phyloP scores from a whole-genome alignment of 2,797 vertebrate species.

The Oryzias sinensis region DNA sequence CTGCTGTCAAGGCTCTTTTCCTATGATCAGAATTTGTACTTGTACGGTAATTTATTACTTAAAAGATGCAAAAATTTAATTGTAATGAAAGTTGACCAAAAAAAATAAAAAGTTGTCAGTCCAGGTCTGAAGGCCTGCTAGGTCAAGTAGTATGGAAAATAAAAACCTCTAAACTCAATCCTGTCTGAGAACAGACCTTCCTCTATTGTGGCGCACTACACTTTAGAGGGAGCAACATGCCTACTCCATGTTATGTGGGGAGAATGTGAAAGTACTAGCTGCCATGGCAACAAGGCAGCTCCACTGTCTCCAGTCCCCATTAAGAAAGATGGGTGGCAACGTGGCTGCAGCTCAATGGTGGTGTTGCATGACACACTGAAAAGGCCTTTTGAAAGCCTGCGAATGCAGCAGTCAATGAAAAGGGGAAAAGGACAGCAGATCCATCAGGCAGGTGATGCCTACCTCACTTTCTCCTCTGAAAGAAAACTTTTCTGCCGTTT shows the following conservation, averaged over 20 bases:
- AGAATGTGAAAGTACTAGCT: slow-evolving; percentile 79
- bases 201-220: slow-evolving; percentile 52
- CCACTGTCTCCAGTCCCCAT: slow-evolving; percentile 74
- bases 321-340: slow-evolving; percentile 75
- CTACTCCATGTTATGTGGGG: slow-evolving; percentile 71
- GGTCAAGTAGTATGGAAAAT: slow-evolving; percentile 52
- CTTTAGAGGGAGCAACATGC: slow-evolving; percentile 60
- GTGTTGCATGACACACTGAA: slow-evolving; percentile 72
- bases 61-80: slow-evolving; percentile 2
- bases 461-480: slow-evolving; percentile 37
- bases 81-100: slow-evolving; percentile 24
- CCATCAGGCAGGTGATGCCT: slow-evolving; percentile 44
- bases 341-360: slow-evolving; percentile 66
- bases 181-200: slow-evolving; percentile 56
- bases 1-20: too few species aligned
- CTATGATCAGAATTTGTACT: too few species aligned
- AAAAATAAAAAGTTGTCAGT: slow-evolving; percentile 11
- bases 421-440: slow-evolving; percentile 51
- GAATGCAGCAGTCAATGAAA: slow-evolving; percentile 66
- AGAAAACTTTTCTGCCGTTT: not conserved
- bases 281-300: slow-evolving; percentile 82
- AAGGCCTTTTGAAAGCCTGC: slow-evolving; percentile 71
- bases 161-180: slow-evolving; percentile 40
- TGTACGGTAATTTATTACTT: not conserved
- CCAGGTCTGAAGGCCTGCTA: slow-evolving; percentile 39